Conservation (phyloP, 2,888 invertebrate species). For the Drosophila bunnanda region DNA sequence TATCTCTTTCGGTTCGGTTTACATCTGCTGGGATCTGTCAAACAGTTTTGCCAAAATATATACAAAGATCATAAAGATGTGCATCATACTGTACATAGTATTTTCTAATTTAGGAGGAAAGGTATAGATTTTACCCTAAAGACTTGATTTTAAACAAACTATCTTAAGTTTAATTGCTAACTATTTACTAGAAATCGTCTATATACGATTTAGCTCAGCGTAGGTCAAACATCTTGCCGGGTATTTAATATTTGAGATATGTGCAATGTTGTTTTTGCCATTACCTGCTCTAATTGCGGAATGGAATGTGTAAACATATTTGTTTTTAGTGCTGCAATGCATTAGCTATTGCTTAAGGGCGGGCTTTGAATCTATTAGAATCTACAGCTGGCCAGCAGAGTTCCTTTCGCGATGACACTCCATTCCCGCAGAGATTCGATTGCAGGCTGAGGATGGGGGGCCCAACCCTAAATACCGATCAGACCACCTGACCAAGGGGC, state of each 20-base stretch:
- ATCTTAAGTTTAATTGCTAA: background rate
- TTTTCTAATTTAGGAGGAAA: background rate
- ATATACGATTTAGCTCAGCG: too few relatives aligned
- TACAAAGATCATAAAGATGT: background rate
- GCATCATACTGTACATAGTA: background rate
- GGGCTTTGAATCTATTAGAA: background rate
- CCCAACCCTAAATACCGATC: conserved; percentile 12
- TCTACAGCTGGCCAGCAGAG: background rate
- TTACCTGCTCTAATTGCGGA: conserved; percentile 1
- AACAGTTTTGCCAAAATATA: background rate
- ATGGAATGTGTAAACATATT: background rate
- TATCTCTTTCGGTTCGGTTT: conserved; percentile 3
- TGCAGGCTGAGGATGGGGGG: conserved; percentile 2
- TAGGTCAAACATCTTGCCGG: too few relatives aligned
- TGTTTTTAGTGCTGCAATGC: background rate
- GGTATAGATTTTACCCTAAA: background rate
- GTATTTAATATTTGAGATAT: background rate
- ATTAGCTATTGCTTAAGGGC: background rate
- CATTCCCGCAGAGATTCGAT: background rate
- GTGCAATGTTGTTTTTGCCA: background rate
- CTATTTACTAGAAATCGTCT: too few relatives aligned
- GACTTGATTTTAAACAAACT: background rate
- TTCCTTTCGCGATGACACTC: background rate
- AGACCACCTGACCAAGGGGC: conserved; percentile 26
- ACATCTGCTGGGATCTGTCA: conserved; percentile 10